Base-by-base conservation (phyloP, 2,888 invertebrate genomes). In the Dynastes hyllus region DNA sequence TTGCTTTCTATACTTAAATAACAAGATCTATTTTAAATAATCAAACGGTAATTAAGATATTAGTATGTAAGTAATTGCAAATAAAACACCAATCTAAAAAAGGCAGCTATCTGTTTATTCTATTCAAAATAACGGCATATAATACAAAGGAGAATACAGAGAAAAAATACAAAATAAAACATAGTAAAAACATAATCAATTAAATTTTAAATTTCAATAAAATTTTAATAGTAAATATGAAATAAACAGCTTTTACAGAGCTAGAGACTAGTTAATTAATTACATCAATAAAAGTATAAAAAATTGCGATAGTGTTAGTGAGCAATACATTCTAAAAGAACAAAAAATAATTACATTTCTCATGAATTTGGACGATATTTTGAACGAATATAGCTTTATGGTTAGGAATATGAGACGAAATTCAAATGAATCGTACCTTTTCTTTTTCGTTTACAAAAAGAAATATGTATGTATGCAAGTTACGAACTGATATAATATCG, bases 61-160 rank as follows among this genome's bases (percentile, higher is more conserved):
- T 37, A 37, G 5, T 53, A 2, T 53, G 9, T 55, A 2, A 8
- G 2, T 13, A 55, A 55, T n/a, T 55, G 13, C 4, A 71, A 70
- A 61, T 70, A 73, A 66, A 77, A 58, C 63, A 66, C 53, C 8
- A 50, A 58, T 67, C 69, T 84, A 84, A 86, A 87, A 87, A 88
- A 87, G 86, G 87, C 87, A 87, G 86, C 87, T 87, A 87, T 86
- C 81, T 83, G 85, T 88, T 87, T 87, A 87, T 87, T 87, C 86
- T 87, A 87, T 85, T 75, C 84, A 86, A 86, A 87, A 86, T 83
- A 86, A 85, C 85, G 84, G 86, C 86, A 79, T 83, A 83, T 84
- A 82, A 83, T 84, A 84, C 83, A 82, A 81, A 82, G 80, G 78
- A 78, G 79, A 82, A 83, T 84, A 84, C 85, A 85, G 82, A 37